Conservation (phyloP, 2,113 vertebrate species). For the Notarius lentiginosus region DNA sequence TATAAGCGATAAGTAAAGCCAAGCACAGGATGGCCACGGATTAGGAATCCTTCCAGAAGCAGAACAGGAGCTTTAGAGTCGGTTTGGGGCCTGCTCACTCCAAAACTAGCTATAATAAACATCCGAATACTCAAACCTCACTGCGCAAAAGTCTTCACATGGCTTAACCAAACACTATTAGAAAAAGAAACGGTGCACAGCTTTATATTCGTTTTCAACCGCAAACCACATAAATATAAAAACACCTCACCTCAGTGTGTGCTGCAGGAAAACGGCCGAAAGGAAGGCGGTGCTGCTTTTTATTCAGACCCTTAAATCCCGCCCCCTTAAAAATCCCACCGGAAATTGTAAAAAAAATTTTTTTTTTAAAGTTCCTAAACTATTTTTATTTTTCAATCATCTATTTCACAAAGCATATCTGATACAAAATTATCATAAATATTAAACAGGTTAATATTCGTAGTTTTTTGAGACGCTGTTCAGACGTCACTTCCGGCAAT, state of each 20-base stretch:
- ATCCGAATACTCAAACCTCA: not conserved
- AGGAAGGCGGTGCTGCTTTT: not conserved
- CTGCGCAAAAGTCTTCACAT: not conserved
- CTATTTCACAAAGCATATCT: not conserved
- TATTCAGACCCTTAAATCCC: constrained; percentile 7
- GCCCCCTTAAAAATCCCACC: constrained; percentile 4
- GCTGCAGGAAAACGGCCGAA: constrained; percentile 34
- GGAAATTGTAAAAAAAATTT: not conserved
- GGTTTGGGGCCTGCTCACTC: not conserved
- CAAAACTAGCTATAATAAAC: not conserved
- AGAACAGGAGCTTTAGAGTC: not conserved
- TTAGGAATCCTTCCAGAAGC: not conserved
- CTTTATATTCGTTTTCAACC: not conserved
- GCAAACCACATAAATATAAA: fast-evolving
- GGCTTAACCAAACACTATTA: not conserved
- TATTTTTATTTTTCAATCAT: not conserved
- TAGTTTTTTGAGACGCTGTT: not conserved
- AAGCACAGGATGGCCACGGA: constrained; percentile 11
- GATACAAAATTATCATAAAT: not conserved
- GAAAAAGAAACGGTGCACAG: not conserved
- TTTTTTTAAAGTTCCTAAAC: not conserved
- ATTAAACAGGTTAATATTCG: not conserved
- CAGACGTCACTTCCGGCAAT: not conserved
- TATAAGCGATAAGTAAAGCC: fast-evolving
- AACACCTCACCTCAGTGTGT: fast-evolving